Base-by-base conservation (phyloP, 2,888 invertebrate species). In the Athetis lepigone region DNA sequence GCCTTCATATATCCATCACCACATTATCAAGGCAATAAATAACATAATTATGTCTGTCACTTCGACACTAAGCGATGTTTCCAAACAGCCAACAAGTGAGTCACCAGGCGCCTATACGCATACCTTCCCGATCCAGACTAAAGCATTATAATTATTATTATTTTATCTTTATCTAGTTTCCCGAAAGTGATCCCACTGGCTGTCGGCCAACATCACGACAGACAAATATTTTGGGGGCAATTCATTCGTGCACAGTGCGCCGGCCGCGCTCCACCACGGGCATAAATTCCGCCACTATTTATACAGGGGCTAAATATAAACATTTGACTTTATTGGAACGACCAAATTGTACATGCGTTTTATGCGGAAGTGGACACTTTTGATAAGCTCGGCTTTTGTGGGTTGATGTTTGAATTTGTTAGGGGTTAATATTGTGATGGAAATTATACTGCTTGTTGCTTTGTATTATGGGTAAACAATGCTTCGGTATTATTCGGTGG, bases 151-250 rank as follows among this genome's bases (percentile, higher is more conserved):
- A n/a, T n/a, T n/a, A n/a, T n/a, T n/a, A n/a, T n/a, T n/a, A 88
- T 87, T 88, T 88, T 88, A 88, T 87, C 84, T 85, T 72, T 84
- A 87, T 88, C 85, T 86, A 88, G 88, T 89, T 88, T 82, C 82
- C 84, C 87, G 93, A 94, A 92, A 95, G 92, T 93, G 93, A 94
- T 92, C 90, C 90, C 84, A 86, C 89, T 95, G 95, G 95, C 93
- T 70, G 47, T 59, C 55, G 52, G 91, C 94, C 95, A 95, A 88
- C 81, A 83, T 76, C 84, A 88, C 90, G 90, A 91, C 91, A 92
- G 93, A 94, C 93, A 90, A 93, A 94, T 92, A 92, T 94, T 93
- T 93, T 89, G 88, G 87, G 86, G 90, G 80, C 89, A 90, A 93
- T 91, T 89, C 91, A 92, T 93, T 89, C 84, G 88, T 80, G 86